Conservation (phyloP, 1,140 invertebrate genomes). For the Euborellia annulipes region DNA sequence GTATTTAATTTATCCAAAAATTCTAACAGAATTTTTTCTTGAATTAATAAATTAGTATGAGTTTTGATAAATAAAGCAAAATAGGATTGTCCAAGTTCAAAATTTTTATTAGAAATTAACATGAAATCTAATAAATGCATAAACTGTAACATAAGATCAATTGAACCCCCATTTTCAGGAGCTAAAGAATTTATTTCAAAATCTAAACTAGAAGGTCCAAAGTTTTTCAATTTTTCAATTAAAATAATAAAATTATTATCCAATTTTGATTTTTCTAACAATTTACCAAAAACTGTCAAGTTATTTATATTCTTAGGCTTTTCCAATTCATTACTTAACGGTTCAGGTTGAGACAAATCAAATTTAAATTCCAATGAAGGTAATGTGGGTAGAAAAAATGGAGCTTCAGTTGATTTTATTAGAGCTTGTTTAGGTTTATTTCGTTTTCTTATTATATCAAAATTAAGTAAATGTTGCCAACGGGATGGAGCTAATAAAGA, state of each 20-base stretch:
- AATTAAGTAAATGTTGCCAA: conserved; percentile 84
- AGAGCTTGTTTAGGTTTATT: conserved; percentile 81
- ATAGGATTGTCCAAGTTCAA: conserved; percentile 86
- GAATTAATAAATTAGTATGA: conserved; percentile 29
- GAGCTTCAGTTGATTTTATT: conserved; percentile 68
- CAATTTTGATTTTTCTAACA: conserved; percentile 27
- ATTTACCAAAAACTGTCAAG: conserved; percentile 46
- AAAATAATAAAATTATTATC: conserved; percentile 35
- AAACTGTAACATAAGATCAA: conserved; percentile 59
- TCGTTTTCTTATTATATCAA: conserved; percentile 75
- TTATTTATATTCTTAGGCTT: conserved; percentile 1
- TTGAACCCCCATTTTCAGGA: conserved; percentile 49
- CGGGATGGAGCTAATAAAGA: conserved; percentile 70
- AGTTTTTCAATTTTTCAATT: conserved; percentile 57
- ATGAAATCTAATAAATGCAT: conserved; percentile 56
- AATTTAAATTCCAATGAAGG: conserved; percentile 70
- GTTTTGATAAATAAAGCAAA: conserved; percentile 81
- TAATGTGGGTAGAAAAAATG: conserved; percentile 89
- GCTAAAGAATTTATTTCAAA: conserved; percentile 72
- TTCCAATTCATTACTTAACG: neutral
- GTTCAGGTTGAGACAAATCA: conserved; percentile 40
- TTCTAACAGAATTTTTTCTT: too few relatives aligned
- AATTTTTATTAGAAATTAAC: conserved; percentile 62
- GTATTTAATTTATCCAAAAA: too few relatives aligned
- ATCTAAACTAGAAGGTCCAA: conserved; percentile 77